These are phyloP conservation scores for Mastomys natalensis DNA, from an alignment of 2,113 vertebrate species.

Conservation along the genomic window DNA sequence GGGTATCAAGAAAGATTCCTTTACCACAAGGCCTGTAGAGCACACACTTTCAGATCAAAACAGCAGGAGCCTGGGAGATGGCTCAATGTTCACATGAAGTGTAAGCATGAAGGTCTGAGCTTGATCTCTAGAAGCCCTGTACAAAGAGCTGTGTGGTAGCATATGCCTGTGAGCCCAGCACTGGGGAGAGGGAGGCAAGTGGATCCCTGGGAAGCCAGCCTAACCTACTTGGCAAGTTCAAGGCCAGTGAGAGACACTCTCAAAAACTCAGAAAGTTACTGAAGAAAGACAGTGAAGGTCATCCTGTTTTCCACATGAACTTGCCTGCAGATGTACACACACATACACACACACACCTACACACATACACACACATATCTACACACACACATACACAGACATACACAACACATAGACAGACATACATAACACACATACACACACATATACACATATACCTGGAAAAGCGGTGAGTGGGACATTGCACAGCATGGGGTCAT, in stretches of 20 bases:
- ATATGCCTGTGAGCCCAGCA: background rate
- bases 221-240: background rate
- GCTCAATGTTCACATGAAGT: background rate
- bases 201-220: background rate
- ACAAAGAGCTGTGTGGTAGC: background rate
- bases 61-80: background rate
- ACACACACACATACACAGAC: background rate
- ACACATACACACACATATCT: too few species aligned
- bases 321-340: background rate
- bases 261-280: background rate
- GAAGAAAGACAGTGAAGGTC: background rate
- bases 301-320: background rate
- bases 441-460: background rate
- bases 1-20: background rate
- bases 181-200: background rate
- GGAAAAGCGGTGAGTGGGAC: background rate
- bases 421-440: background rate
- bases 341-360: background rate
- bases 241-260: background rate
- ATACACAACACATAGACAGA: background rate
- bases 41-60: background rate
- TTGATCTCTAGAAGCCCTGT: background rate
- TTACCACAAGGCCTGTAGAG: background rate
- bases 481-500: background rate
- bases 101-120: background rate